A percentile compares a stretch with the other conserved stretches of the same genome.
These are phyloP conservation scores for Nannobrachium achirus DNA, from an alignment of 2,113 vertebrate species.

Conservation along the genomic window DNA sequence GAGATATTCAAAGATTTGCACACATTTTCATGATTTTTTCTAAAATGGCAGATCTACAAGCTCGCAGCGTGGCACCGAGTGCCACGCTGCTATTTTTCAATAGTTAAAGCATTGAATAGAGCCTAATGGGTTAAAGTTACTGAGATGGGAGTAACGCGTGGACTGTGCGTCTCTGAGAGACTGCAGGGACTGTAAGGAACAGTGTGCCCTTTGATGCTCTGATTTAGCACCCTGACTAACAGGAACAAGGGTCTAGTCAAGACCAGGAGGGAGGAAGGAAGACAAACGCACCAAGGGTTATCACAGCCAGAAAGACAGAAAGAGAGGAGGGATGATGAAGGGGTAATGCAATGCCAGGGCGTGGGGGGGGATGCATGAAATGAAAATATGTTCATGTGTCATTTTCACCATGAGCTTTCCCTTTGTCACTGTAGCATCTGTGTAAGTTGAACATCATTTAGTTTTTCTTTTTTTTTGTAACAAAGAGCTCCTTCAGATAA, in stretches of 20 bases:
- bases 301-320: not conserved
- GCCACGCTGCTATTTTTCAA: no score
- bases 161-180: not conserved
- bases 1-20: no score
- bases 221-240: slow-evolving; percentile 14
- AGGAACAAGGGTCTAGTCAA: slow-evolving; percentile 11
- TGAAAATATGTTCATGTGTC: not conserved
- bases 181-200: not conserved
- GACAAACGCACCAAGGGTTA: slow-evolving; percentile 22
- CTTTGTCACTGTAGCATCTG: not conserved
- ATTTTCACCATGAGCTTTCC: slow-evolving; percentile 21
- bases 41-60: no score
- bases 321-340: no score
- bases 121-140: no score
- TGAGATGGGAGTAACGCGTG: no score
- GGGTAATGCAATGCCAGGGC: slow-evolving; percentile 20
- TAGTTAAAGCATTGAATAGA: no score
- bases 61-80: no score
- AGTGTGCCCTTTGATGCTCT: no score
- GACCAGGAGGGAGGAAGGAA: slow-evolving; percentile 2
- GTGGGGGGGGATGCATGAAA: slow-evolving; percentile 21
- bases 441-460: not conserved
- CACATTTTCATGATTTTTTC: no score
- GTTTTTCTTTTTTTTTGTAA: not conserved
- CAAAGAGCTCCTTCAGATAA: not conserved